These are phyloP conservation scores for Sicus ferrugineus DNA, from an alignment of 2,888 invertebrate species.

Conservation along the genomic window DNA sequence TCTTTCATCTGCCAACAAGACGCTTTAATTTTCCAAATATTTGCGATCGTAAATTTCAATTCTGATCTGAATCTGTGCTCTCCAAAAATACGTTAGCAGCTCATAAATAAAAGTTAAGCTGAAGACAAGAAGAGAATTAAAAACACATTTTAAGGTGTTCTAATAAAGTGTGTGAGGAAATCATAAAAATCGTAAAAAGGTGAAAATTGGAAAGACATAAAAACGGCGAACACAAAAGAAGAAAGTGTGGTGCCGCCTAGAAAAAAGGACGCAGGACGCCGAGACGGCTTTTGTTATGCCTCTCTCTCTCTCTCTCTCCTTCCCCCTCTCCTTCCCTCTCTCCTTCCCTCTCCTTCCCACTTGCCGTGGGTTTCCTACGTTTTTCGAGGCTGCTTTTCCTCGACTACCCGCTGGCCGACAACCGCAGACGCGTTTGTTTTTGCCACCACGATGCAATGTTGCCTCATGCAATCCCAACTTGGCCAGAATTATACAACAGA, in stretches of 20 bases:
- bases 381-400: background rate
- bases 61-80: background rate
- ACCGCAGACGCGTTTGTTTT: slow-evolving; percentile 12
- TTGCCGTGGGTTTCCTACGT: background rate
- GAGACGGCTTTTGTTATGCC: background rate
- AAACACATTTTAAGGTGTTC: no score
- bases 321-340: background rate
- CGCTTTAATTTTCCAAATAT: slow-evolving; percentile 17
- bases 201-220: background rate
- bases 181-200: background rate
- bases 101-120: background rate
- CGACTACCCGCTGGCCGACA: background rate
- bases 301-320: background rate
- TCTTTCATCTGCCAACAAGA: background rate
- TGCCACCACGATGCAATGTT: slow-evolving; percentile 10
- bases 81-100: slow-evolving; percentile 2
- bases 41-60: slow-evolving; percentile 21
- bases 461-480: slow-evolving; percentile 4
- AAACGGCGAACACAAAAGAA: background rate
- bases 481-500: slow-evolving; percentile 17
- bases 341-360: background rate
- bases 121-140: background rate
- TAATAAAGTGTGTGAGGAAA: background rate
- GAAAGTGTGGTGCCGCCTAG: background rate
- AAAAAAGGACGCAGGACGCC: background rate